Evolutionary conservation across 2,113 vertebrate genomes (phyloP), one percentile per base, ranked within the genome.

Genomic region (Ascaphus truei): DNA sequence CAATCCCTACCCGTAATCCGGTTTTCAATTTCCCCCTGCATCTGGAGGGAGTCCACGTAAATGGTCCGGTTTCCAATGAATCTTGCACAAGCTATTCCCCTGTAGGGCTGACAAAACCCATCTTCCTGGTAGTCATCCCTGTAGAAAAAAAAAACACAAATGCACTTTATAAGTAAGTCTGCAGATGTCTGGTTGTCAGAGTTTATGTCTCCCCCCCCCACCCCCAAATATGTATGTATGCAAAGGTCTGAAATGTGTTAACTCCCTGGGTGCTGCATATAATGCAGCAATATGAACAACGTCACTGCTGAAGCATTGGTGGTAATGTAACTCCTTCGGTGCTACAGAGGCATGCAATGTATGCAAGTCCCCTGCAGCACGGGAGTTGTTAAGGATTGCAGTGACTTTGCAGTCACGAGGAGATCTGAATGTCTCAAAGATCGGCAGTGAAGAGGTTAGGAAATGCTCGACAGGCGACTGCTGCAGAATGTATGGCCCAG

Each of bases 11-110:
- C 97, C 51, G 97, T 99, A 77, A 98, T 98, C 52, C 95, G 91
- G 77, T 98, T 99, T 79, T 98, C 97, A 61, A 95, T 96, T 84
- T 98, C 95, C 1, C 97, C 96, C 81, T 98, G 97, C 92, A 94
- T 99, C 86, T 99, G 96, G 16, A 98, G 91, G 4, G 96, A 98
- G 81, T 98, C 95, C 60, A 99, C 96, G 3, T 96, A 98, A 80
- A 99, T 98, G 72, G 95, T 99, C 52, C 91, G 87, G 86, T 99
- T 99, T 47, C 96, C 96, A 15, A 98, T 96, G 82, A 98, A 96
- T 69, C 96, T 92, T 0, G 96, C 96, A 15, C 97, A 98, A 0
- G 96, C 96, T n/a, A 98, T 96, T 45, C 97, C 97, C 3, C 96
- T 83, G 66, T 98, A 98, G 0, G 96, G 96, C 81, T 99, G 96